Percentiles rank a stretch among this genome's conserved stretches.
Evolutionary conservation across 92 coral and sea anemone species (phyloP).

Genomic region (Actinernus sp.): DNA sequence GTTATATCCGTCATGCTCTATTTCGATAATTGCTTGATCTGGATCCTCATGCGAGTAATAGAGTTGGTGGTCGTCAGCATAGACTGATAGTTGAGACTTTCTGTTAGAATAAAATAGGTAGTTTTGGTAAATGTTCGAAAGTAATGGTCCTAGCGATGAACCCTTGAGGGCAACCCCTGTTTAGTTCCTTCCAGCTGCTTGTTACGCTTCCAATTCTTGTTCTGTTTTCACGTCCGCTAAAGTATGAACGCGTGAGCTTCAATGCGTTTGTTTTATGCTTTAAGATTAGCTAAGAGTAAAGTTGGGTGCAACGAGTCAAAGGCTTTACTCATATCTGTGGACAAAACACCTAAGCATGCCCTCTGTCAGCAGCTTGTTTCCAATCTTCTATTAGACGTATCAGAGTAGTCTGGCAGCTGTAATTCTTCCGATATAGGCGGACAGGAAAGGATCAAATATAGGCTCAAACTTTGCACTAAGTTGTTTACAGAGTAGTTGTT

Average conservation of each 20-base stretch:
- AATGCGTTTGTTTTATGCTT: conserved; percentile 45
- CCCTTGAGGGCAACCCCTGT: conserved; percentile 65
- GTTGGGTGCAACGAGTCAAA: conserved; percentile 69
- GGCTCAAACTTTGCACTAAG: conserved; percentile 12
- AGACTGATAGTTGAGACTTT: conserved; percentile 51
- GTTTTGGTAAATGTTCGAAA: conserved; percentile 68
- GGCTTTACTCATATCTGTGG: conserved; percentile 60
- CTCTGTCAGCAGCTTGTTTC: conserved; percentile 28
- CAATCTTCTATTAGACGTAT: conserved; percentile 58
- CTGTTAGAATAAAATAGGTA: conserved; percentile 56
- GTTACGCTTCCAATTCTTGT: conserved; percentile 20
- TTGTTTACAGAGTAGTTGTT: conserved; percentile 15
- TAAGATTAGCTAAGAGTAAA: conserved; percentile 51
- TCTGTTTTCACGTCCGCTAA: conserved; percentile 39
- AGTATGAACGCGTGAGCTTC: conserved; percentile 24
- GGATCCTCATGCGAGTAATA: conserved; percentile 30
- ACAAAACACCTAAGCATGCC: conserved; percentile 27
- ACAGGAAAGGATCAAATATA: conserved; percentile 34
- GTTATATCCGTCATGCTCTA: conserved; percentile 25
- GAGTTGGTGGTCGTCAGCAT: conserved; percentile 71
- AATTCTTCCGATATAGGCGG: conserved; percentile 41
- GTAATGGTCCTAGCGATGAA: conserved; percentile 54
- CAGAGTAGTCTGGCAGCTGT: conserved; percentile 51
- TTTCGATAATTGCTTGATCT: conserved; percentile 3
- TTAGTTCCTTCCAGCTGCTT: conserved; percentile 27